Evolutionary conservation across 2,888 invertebrate genomes (phyloP), one percentile per base, ranked within the genome.

Genomic region (Actias luna): DNA sequence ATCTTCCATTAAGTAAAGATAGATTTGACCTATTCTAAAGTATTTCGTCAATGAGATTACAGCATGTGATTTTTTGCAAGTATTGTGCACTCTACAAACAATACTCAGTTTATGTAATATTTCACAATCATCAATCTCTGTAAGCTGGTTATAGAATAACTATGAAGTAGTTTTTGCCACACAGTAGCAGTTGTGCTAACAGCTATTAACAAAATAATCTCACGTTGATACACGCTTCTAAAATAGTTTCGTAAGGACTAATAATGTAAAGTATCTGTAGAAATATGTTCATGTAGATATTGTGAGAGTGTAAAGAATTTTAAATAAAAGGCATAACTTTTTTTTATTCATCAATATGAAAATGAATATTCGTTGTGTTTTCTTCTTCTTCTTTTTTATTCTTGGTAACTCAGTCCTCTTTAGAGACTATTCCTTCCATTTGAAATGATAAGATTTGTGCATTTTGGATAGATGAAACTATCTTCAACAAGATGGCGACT

Each of bases 31-130:
- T 50, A 1, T 8, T 25, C 25, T 50, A 50, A 22, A n/a, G 18
- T 25, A 55, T 55, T 55, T 55, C 55, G 27, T 52, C 25, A 25
- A 52, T 27, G 27, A 29, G 2, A 29, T 55, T 55, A 55, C 55
- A n/a, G n/a, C 55, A 55, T 55, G 1, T 29, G 2, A 55, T 14
- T 55, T 55, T 55, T 29, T 55, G n/a, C 1, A 50, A 22, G 5
- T 55, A n/a, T 14, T 29, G 29, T 55, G 29, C 14, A n/a, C 55
- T 27, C 55, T 29, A 7, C 55, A 55, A 27, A 55, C 55, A 55
- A 55, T 55, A n/a, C 55, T n/a, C 8, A n/a, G 16, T 29, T 46
- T 29, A 55, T 29, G 55, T 55, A 55, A 55, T 55, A 16, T 55
- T 55, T 55, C 29, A 29, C 29, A 55, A 55, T 29, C 29, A n/a